Percentiles rank a stretch among this genome's conserved stretches.
Conservation (phyloP, 2,113 vertebrate species). For the Dicaeum eximium region DNA sequence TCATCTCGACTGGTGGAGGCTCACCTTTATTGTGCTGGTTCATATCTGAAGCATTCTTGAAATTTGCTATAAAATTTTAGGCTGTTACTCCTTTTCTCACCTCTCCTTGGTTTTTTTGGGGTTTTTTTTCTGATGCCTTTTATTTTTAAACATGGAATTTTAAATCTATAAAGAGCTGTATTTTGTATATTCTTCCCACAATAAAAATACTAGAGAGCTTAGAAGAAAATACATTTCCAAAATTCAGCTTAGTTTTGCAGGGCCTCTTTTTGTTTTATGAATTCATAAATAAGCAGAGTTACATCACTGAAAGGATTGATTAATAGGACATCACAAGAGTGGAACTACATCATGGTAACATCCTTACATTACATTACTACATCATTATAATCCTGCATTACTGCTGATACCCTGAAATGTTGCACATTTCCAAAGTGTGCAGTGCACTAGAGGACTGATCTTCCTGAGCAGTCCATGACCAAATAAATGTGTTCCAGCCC, state of each 20-base stretch:
- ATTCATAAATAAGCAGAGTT: background rate
- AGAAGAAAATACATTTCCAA: background rate
- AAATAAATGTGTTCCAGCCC: background rate
- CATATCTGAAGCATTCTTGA: background rate
- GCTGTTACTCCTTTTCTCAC: background rate
- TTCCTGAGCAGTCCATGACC: background rate
- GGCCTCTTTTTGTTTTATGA: background rate
- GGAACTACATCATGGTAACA: background rate
- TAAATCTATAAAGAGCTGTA: background rate
- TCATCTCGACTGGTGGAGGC: fast-evolving
- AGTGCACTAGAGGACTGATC: background rate
- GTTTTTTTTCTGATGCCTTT: background rate
- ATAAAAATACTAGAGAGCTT: background rate
- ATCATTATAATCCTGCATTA: background rate
- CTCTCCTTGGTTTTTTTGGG: background rate
- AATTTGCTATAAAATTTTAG: background rate
- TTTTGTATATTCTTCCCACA: background rate
- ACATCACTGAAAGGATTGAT: background rate
- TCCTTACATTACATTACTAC: too few species aligned
- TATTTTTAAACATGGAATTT: background rate
- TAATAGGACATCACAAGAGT: background rate
- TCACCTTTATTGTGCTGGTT: background rate
- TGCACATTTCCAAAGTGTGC: background rate
- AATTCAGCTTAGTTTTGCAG: background rate
- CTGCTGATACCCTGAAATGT: background rate